Conservation (phyloP, 37 sponge, comb jelly and placozoan genomes). For the Crambe crambe region DNA sequence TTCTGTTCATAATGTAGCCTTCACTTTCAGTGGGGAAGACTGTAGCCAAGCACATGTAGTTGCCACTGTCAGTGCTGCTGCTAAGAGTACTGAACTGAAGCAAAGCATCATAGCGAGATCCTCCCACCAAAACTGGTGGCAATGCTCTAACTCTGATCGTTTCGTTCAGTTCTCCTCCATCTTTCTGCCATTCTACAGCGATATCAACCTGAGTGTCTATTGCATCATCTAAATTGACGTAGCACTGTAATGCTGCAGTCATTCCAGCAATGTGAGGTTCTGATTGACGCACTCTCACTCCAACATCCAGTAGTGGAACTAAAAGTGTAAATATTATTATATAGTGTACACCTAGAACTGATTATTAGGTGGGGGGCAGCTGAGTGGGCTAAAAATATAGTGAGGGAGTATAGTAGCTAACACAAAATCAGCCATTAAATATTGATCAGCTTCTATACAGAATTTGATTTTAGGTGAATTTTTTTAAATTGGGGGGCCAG, state of each 20-base stretch:
- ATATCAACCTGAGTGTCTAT: conserved; percentile 8
- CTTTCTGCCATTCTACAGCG: background rate
- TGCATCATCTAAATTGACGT: background rate
- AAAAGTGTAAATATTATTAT: background rate
- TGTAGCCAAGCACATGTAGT: background rate
- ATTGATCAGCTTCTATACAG: too few species aligned
- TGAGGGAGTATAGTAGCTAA: too few species aligned
- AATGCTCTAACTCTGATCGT: background rate
- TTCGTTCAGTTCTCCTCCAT: conserved; percentile 4
- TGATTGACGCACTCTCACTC: background rate
- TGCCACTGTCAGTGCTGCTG: conserved; percentile 12
- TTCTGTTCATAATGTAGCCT: background rate
- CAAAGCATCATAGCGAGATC: background rate
- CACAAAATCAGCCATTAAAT: too few species aligned
- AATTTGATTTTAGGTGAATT: too few species aligned
- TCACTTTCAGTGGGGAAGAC: conserved; percentile 2
- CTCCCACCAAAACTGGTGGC: background rate
- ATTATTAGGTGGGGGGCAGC: too few species aligned
- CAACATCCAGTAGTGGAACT: background rate
- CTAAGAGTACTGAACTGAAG: conserved; percentile 11
- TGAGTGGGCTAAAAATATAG: too few species aligned
- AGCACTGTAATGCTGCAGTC: background rate
- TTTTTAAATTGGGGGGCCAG: too few species aligned
- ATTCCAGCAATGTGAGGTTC: conserved; percentile 5
- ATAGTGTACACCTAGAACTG: conserved; percentile 5